phyloP scores from a whole-genome alignment of 2,888 invertebrate genomes.

The Carcina quercana region DNA sequence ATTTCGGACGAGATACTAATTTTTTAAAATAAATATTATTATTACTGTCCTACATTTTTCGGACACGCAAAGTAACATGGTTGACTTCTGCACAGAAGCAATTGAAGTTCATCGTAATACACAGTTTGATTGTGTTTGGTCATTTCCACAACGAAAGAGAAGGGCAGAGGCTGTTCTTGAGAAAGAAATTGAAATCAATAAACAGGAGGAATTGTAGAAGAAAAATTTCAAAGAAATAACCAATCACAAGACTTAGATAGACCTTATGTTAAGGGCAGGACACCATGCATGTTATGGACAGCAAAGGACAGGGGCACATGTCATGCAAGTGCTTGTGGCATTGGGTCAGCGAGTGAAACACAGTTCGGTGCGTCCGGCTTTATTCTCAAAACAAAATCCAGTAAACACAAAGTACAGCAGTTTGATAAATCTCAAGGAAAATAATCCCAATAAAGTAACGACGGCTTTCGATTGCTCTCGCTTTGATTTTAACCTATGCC shows the following conservation, averaged over 20 bases:
- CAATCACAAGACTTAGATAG: constrained; percentile 29
- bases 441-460: constrained; percentile 38
- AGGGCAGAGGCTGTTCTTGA: too few species aligned
- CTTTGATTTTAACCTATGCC: too few species aligned
- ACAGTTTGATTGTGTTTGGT: constrained; percentile 31
- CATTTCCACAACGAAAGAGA: constrained; percentile 26
- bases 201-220: constrained; percentile 17
- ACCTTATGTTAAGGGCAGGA: constrained; percentile 22
- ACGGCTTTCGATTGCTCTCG: constrained; percentile 51
- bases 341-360: constrained; percentile 68
- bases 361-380: constrained; percentile 68
- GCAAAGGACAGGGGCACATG: constrained; percentile 50
- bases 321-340: constrained; percentile 63
- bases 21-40: too few species aligned
- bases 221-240: constrained; percentile 26
- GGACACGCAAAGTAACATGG: too few species aligned
- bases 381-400: constrained; percentile 56
- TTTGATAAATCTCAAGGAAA: constrained; percentile 50
- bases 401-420: constrained; percentile 38
- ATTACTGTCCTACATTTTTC: too few species aligned
- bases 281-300: constrained; percentile 55
- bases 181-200: too few species aligned
- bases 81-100: too few species aligned
- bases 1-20: too few species aligned
- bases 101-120: too few species aligned